Percentiles rank a stretch among this genome's conserved stretches.
phyloP scores from a whole-genome alignment of 2,797 vertebrate genomes.

The Trachurus trachurus region DNA sequence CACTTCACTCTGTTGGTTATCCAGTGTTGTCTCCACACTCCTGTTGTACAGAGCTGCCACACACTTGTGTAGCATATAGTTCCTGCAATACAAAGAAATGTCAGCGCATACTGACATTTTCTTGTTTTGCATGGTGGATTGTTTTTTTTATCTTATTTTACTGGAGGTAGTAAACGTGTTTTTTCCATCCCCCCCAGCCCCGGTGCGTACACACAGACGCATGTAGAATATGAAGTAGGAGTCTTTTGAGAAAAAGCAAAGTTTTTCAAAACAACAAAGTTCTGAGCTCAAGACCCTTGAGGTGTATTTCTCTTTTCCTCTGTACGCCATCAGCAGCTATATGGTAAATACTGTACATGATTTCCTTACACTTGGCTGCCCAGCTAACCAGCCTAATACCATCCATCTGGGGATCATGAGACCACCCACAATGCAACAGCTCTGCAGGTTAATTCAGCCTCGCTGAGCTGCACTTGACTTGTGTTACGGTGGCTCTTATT shows the following conservation, averaged over 20 bases:
- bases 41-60: not conserved
- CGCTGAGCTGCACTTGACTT: constrained; percentile 43
- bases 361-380: constrained; percentile 17
- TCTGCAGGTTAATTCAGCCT: constrained; percentile 45
- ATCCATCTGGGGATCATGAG: constrained; percentile 22
- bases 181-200: not conserved
- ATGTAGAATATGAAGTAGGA: constrained; percentile 25
- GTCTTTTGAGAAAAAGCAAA: constrained; percentile 10
- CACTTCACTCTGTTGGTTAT: not conserved
- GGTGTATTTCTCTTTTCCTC: constrained; percentile 25
- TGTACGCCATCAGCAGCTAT: constrained; percentile 1
- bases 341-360: not conserved
- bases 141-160: not conserved
- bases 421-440: constrained; percentile 29
- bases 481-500: constrained; percentile 50
- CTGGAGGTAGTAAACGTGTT: not conserved
- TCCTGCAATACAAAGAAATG: constrained; percentile 12
- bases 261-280: constrained; percentile 23
- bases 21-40: not conserved
- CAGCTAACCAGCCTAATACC: constrained; percentile 17
- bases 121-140: not conserved
- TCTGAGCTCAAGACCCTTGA: constrained; percentile 9
- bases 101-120: constrained; percentile 8
- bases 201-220: not conserved
- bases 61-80: not conserved